A percentile compares a stretch with the other conserved stretches of the same genome.
These are phyloP conservation scores for Charanyca ferruginea DNA, from an alignment of 2,888 invertebrate species.

Conservation along the genomic window DNA sequence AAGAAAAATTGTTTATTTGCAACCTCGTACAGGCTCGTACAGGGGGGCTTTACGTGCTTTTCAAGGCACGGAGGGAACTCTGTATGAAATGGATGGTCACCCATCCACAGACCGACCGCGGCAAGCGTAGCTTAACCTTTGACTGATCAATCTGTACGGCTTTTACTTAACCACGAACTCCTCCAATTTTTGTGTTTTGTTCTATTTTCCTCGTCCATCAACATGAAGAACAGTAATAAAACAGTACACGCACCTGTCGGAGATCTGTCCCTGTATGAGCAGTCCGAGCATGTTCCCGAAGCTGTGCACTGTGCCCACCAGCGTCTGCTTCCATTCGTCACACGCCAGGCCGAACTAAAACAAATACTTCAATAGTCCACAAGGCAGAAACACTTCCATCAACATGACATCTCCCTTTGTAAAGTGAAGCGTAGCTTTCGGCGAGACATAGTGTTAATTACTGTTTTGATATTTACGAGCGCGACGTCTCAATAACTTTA, in stretches of 20 bases:
- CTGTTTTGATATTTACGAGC: constrained; percentile 19
- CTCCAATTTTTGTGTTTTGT: neutral
- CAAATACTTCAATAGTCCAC: neutral
- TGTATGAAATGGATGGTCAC: too few relatives aligned
- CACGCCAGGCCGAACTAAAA: constrained; percentile 84
- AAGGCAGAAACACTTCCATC: neutral
- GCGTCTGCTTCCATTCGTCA: constrained; percentile 85
- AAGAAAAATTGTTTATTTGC: too few relatives aligned
- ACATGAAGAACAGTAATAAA: neutral
- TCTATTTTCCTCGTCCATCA: neutral
- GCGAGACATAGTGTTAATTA: constrained; percentile 13
- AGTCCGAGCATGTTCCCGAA: constrained; percentile 86
- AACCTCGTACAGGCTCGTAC: too few relatives aligned
- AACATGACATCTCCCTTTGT: neutral
- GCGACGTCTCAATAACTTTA: constrained; percentile 31
- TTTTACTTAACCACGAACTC: too few relatives aligned
- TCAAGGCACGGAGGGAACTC: too few relatives aligned
- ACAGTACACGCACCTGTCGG: constrained; percentile 81
- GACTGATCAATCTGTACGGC: too few relatives aligned
- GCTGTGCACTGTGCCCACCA: constrained; percentile 85
- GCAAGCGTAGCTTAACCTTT: too few relatives aligned
- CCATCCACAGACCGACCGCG: too few relatives aligned
- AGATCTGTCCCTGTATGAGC: constrained; percentile 85
- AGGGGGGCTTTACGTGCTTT: too few relatives aligned
- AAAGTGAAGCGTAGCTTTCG: constrained; percentile 10